Conservation (phyloP, 2,888 invertebrate genomes). For the Nomada lathburiana region DNA sequence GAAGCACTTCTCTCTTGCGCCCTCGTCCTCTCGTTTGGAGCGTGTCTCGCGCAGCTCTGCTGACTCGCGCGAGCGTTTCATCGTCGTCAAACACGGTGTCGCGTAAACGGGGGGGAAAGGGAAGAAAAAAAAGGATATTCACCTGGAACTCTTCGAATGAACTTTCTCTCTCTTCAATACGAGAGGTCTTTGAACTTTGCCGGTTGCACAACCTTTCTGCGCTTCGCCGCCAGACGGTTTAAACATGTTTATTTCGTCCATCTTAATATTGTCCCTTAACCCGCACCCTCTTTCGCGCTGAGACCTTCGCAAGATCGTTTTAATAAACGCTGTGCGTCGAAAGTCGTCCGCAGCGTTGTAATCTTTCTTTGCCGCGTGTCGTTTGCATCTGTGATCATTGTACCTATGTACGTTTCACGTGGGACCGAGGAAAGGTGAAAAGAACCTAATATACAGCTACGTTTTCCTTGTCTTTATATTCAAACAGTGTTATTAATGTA, state of each 20-base stretch:
- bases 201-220: background rate
- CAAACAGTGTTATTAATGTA: too few relatives aligned
- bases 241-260: constrained; percentile 1
- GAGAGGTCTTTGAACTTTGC: constrained; percentile 31
- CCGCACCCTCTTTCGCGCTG: background rate
- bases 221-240: background rate
- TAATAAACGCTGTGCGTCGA: background rate
- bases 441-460: too few relatives aligned
- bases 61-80: constrained; percentile 9
- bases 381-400: background rate
- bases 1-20: background rate
- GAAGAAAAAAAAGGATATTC: background rate
- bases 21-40: background rate
- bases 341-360: background rate
- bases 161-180: constrained; percentile 19
- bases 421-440: background rate
- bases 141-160: constrained; percentile 25
- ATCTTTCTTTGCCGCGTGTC: background rate
- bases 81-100: constrained; percentile 20
- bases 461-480: too few relatives aligned
- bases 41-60: constrained; percentile 14
- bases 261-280: constrained; percentile 7
- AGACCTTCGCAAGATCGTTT: constrained; percentile 3
- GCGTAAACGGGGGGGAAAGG: background rate
- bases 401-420: background rate